Percentiles rank a stretch among this genome's conserved stretches.
Evolutionary conservation across 23 tunicate genomes (phyloP).

Genomic region (Trididemnum miniatum): DNA sequence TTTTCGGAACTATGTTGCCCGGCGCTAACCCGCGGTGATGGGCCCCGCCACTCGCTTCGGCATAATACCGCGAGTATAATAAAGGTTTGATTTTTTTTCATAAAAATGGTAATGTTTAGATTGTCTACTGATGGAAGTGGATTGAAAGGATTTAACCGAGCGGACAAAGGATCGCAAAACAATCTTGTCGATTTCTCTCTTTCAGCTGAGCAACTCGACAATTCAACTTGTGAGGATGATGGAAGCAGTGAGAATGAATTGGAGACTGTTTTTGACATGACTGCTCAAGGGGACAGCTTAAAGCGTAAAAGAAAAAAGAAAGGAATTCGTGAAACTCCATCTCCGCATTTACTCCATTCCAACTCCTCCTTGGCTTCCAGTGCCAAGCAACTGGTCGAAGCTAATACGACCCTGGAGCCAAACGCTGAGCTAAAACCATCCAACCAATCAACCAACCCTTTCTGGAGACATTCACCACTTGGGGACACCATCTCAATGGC

Average conservation of each 20-base stretch:
- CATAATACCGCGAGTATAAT: no score
- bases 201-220: constrained; percentile 38
- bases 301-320: constrained; percentile 70
- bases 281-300: constrained; percentile 83
- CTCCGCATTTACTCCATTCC: not conserved
- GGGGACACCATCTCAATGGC: constrained; percentile 54
- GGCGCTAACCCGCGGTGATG: no score
- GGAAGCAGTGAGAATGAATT: constrained; percentile 63
- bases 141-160: constrained; percentile 80
- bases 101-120: constrained; percentile 18
- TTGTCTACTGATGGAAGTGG: constrained; percentile 61
- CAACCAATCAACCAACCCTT: constrained; percentile 65
- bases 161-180: constrained; percentile 93
- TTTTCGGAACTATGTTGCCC: no score
- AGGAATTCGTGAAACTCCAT: not conserved
- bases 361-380: not conserved
- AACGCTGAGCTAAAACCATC: not conserved
- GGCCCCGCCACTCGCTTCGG: no score
- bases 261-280: constrained; percentile 76
- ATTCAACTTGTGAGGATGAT: constrained; percentile 30
- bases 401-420: not conserved
- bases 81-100: no score
- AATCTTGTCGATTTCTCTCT: constrained; percentile 94
- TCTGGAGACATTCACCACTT: constrained; percentile 56
- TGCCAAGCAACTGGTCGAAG: not conserved